Evolutionary conservation across 2,113 vertebrate genomes (phyloP).

Genomic region (Oplegnathus fasciatus): DNA sequence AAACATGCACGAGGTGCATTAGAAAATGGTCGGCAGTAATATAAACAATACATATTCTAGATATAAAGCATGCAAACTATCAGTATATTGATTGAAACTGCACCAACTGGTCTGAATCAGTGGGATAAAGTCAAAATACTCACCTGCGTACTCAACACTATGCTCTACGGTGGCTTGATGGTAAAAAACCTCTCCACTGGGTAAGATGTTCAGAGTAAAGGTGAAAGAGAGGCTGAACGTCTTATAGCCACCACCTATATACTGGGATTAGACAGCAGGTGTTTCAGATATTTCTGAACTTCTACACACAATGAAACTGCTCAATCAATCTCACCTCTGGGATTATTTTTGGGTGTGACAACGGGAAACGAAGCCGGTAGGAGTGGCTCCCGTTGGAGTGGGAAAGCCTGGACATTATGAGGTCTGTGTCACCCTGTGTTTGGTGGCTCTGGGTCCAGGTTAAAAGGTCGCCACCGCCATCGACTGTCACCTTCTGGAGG

Average conservation of each 20-base stretch:
- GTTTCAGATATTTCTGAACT: not conserved
- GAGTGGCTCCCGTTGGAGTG: conserved; percentile 60
- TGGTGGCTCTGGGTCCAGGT: conserved; percentile 39
- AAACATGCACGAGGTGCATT: too few relatives aligned
- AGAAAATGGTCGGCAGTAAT: too few relatives aligned
- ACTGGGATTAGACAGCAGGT: conserved; percentile 44
- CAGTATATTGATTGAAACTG: not conserved
- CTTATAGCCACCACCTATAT: conserved; percentile 55
- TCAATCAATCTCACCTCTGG: conserved; percentile 54
- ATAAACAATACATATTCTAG: too few relatives aligned
- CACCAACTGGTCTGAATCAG: not conserved
- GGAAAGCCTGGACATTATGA: conserved; percentile 42
- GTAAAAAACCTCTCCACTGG: conserved; percentile 57
- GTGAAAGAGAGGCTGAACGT: conserved; percentile 60
- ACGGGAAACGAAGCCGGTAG: conserved; percentile 47
- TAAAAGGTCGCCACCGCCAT: conserved; percentile 46
- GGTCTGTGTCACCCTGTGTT: conserved; percentile 10
- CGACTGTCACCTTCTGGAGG: conserved; percentile 60
- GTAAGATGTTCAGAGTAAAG: conserved; percentile 53
- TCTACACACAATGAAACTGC: not conserved
- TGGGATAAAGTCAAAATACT: not conserved
- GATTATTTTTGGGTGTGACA: conserved; percentile 65
- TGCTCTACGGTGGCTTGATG: conserved; percentile 49
- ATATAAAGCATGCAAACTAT: not conserved
- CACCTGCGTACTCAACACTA: conserved; percentile 50